A percentile compares a stretch with the other conserved stretches of the same genome.
phyloP scores from a whole-genome alignment of 2,113 vertebrate genomes.

The Campylomormyrus numenius region DNA sequence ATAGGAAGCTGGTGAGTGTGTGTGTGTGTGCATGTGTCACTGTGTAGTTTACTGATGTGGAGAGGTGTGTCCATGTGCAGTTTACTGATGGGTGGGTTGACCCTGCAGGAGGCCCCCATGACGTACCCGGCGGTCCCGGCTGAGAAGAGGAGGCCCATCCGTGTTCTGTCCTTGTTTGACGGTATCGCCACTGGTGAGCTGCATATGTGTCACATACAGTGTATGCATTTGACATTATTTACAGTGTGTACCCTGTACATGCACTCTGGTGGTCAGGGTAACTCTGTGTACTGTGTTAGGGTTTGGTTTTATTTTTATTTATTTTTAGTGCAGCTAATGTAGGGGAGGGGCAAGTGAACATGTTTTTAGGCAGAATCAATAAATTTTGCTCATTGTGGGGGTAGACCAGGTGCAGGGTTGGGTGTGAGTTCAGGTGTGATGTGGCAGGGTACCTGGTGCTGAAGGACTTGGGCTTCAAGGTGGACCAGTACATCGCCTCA shows the following conservation, averaged over 20 bases:
- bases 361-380: neutral
- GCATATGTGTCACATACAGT: neutral
- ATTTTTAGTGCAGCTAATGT: neutral
- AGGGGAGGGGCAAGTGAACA: neutral
- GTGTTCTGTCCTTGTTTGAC: constrained; percentile 88
- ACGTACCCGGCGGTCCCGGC: constrained; percentile 79
- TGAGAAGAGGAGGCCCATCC: constrained; percentile 66
- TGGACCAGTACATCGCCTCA: constrained; percentile 81
- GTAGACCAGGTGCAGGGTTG: neutral
- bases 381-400: neutral
- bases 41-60: neutral
- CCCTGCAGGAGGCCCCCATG: constrained; percentile 74
- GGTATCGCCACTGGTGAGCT: constrained; percentile 79
- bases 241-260: neutral
- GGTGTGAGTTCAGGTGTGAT: neutral
- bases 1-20: neutral
- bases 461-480: constrained; percentile 82
- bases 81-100: neutral
- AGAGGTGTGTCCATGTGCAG: neutral
- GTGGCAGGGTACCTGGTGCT: constrained; percentile 78
- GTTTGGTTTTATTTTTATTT: neutral
- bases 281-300: neutral
- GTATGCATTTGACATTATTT: neutral
- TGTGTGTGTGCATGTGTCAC: neutral
- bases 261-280: neutral